Conservation (phyloP, 2,113 vertebrate species). For the Dasypus novemcinctus region DNA sequence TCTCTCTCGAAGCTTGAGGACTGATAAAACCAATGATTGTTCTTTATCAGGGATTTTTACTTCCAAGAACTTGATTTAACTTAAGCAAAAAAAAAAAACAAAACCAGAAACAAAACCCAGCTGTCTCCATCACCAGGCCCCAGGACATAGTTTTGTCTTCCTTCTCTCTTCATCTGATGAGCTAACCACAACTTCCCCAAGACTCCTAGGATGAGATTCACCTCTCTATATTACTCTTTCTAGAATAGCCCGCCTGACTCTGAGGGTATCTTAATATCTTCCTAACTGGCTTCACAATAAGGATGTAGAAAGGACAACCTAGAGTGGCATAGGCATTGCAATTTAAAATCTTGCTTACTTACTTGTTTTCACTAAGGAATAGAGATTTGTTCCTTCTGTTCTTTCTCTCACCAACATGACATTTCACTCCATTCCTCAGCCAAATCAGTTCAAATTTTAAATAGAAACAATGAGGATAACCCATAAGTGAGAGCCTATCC, state of each 20-base stretch:
- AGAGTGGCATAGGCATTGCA: background rate
- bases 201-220: background rate
- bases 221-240: background rate
- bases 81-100: background rate
- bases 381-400: background rate
- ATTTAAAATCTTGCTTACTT: background rate
- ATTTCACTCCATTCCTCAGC: background rate
- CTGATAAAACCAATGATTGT: background rate
- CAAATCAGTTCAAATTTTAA: background rate
- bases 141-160: background rate
- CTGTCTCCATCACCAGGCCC: background rate
- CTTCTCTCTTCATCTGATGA: background rate
- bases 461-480: background rate
- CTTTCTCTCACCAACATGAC: background rate
- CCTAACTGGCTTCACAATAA: background rate
- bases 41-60: background rate
- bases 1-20: constrained; percentile 12
- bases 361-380: background rate
- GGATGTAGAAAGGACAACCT: background rate
- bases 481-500: background rate
- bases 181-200: background rate
- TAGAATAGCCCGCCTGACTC: background rate
- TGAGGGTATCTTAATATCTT: background rate
- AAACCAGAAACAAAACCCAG: background rate
- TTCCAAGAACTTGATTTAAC: background rate